Evolutionary conservation across 2,888 invertebrate species (phyloP), one percentile per base, ranked within the genome.

Genomic region (Salpingus planirostris): DNA sequence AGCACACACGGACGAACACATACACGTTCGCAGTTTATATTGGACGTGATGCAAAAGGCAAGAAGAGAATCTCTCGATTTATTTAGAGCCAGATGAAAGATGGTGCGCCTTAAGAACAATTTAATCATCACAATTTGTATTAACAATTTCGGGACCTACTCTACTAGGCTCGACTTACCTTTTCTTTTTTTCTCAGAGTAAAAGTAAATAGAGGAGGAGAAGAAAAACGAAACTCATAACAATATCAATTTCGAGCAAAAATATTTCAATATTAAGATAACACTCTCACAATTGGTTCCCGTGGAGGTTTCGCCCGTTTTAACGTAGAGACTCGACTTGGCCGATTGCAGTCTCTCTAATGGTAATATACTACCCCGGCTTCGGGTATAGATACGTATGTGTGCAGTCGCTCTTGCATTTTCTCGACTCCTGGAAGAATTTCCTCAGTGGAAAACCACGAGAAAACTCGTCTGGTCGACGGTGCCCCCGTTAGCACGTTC

Each of bases 1-100:
- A 59, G 60, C 62, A 62, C 55, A 62, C 62, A 59, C 62, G 61
- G 55, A 62, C 62, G 60, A n/a, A n/a, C n/a, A n/a, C n/a, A n/a
- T n/a, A n/a, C n/a, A n/a, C n/a, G n/a, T n/a, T n/a, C n/a, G n/a
- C n/a, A n/a, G n/a, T n/a, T n/a, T n/a, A n/a, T n/a, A n/a, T n/a
- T n/a, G n/a, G n/a, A n/a, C n/a, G n/a, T n/a, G n/a, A n/a, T n/a
- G n/a, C n/a, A n/a, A n/a, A n/a, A n/a, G n/a, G n/a, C n/a, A n/a
- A n/a, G n/a, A n/a, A n/a, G n/a, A n/a, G n/a, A n/a, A n/a, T n/a
- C n/a, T n/a, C n/a, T n/a, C n/a, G n/a, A n/a, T n/a, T n/a, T n/a
- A n/a, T n/a, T n/a, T n/a, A n/a, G n/a, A n/a, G n/a, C n/a, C n/a
- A n/a, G n/a, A n/a, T n/a, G n/a, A n/a, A n/a, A n/a, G n/a, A n/a